Evolutionary conservation across 2,797 vertebrate genomes (phyloP), one percentile per base, ranked within the genome.

Genomic region (Eurystomus glaucurus): DNA sequence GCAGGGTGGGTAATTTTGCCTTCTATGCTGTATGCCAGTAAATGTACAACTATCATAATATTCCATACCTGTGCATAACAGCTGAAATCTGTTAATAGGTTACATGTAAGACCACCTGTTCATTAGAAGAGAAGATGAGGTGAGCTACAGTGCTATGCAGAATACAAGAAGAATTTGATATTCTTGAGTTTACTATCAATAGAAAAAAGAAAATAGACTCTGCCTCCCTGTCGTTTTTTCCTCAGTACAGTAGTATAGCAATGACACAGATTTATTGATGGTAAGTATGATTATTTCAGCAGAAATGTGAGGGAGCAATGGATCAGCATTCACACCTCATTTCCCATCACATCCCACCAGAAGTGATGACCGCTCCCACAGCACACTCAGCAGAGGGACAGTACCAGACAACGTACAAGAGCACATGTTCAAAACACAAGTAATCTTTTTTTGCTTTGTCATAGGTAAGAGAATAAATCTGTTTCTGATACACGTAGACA

Each of bases 1-100:
- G 88, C 29, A 85, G 22, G 58, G 71, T 84, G 48, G 71, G 87
- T 95, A 96, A 97, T 96, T 94, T 85, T 90, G 95, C 92, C 87
- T 76, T 74, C 75, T 68, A 33, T 16, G 22, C n/a, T 65, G 54
- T 58, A 54, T 91, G 71, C 69, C 90, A 84, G 87, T 90, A 96
- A 95, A 93, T 50, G 87, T 74, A 92, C 85, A 96, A 74, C 81
- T 91, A 92, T 79, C 74, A 6, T 20, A 61, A 91, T 94, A 93
- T 94, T 85, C 74, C 93, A 83, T 89, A 87, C 39, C 48, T 88
- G 37, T 9, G 70, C 0, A 7, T 20, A 90, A 76, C 58, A 88
- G 61, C 61, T 88, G 35, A 57, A 74, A 88, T 39, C 69, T 84
- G 65, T 85, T 89, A 95, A 91, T 57, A 64, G 20, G 70, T 69